phyloP scores from a whole-genome alignment of 2,888 invertebrate species.

The Caenorhabditis doughertyi region DNA sequence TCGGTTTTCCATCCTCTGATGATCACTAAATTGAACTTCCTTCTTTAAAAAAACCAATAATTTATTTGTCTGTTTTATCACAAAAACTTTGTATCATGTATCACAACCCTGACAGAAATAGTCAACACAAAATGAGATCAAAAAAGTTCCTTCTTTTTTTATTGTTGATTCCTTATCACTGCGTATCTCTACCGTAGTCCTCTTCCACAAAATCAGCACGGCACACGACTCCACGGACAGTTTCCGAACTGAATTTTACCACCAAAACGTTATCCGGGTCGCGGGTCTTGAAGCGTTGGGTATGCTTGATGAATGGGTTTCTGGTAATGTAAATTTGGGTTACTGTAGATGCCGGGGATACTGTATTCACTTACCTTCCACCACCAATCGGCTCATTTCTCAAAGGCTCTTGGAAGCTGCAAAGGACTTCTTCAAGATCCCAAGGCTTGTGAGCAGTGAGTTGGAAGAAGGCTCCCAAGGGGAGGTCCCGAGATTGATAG shows the following conservation, averaged over 20 bases:
- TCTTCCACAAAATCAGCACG: constrained; percentile 3
- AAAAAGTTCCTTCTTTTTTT: not conserved
- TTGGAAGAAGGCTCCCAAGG: constrained; percentile 3
- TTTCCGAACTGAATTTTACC: constrained; percentile 7
- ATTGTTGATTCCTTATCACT: not conserved
- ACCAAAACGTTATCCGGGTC: not conserved
- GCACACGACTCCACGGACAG: constrained; percentile 3
- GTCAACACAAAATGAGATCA: not conserved
- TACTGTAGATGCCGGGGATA: no score
- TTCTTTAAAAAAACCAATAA: no score
- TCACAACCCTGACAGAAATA: not conserved
- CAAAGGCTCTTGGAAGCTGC: not conserved
- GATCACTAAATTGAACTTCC: no score
- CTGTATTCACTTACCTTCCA: not conserved
- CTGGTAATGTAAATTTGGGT: not conserved
- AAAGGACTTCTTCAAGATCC: constrained; percentile 3
- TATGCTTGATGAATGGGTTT: constrained; percentile 14
- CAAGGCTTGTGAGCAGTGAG: constrained; percentile 4
- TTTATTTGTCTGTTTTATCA: no score
- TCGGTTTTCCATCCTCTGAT: no score
- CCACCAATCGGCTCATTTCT: not conserved
- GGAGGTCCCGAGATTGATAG: constrained; percentile 7
- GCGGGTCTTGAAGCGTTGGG: not conserved
- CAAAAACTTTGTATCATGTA: no score
- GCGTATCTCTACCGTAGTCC: constrained; percentile 1